Evolutionary conservation across 2,113 vertebrate species (phyloP), one percentile per base, ranked within the genome.

Genomic region (Phaethornis superciliosus): DNA sequence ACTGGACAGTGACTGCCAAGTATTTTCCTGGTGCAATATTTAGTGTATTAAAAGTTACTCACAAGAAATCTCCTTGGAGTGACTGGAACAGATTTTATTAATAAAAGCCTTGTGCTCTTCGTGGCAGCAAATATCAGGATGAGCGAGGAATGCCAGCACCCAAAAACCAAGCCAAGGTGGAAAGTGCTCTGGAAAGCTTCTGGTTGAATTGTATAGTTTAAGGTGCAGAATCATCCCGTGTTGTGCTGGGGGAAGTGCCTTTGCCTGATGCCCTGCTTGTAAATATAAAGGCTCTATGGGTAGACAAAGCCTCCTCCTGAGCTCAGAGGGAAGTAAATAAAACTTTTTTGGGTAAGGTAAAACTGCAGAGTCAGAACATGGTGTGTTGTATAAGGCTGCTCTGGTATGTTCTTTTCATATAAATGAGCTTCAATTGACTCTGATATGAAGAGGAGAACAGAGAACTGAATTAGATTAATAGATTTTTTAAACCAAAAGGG

Each of bases 401-500:
- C 72, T 80, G 81, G 51, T 70, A 56, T 93, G 80, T 27, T 95
- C 89, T 80, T 88, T 91, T 88, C 60, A 88, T 93, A 96, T 83
- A 94, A 96, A 95, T 88, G 85, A 95, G 88, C 88, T 93, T 89
- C 88, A 92, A 96, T 96, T 94, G 85, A 95, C 94, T 96, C 85
- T 56, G 52, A 80, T 93, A 96, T 96, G 88, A 96, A 89, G 92
- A 96, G 85, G 77, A 88, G 92, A 83, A 92, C 85, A 95, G 80
- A 90, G 92, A 95, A 95, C 92, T 95, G 93, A 96, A 96, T 96
- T 93, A 95, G 92, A 95, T 96, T 94, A 96, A 96, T 96, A 94
- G 94, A 96, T 96, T 96, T 96, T 96, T 95, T 96, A 95, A 92
- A 96, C 92, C 90, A 96, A 92, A 86, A 95, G 94, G 88, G 90